Percentiles rank a stretch among this genome's conserved stretches.
Evolutionary conservation across 1,140 invertebrate genomes (phyloP).

Genomic region (Cephus cinctus): DNA sequence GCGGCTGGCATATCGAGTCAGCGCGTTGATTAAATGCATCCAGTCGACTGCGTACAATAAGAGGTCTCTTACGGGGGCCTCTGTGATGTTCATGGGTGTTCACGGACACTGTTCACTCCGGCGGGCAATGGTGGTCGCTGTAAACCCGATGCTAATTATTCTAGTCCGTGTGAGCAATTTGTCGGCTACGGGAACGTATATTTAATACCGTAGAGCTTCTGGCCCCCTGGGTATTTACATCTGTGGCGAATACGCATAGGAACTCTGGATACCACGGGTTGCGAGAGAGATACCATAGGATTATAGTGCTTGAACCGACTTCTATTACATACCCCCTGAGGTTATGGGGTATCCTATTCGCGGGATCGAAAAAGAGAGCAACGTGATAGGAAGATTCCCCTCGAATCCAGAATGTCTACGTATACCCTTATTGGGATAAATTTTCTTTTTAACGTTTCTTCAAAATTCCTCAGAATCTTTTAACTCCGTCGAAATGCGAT

Average conservation of each 20-base stretch:
- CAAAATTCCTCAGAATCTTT: no score
- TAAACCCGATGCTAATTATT: constrained; percentile 48
- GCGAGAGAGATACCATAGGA: no score
- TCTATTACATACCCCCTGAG: no score
- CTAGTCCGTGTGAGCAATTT: constrained; percentile 49
- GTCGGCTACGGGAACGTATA: constrained; percentile 40
- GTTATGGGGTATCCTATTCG: not conserved
- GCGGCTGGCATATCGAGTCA: constrained; percentile 28
- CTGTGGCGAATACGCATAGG: constrained; percentile 35
- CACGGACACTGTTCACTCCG: no score
- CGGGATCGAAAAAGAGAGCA: no score
- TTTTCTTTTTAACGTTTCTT: no score
- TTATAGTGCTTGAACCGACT: no score
- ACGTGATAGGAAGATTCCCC: no score
- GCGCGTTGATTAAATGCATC: constrained; percentile 38
- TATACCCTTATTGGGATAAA: no score
- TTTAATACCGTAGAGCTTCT: constrained; percentile 41
- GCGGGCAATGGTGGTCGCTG: no score
- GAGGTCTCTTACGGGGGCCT: not conserved
- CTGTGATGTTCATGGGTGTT: not conserved
- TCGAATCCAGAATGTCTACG: no score
- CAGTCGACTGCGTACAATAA: constrained; percentile 8
- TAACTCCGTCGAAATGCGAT: no score
- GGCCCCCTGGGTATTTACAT: constrained; percentile 46
- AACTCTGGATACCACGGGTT: constrained; percentile 23